phyloP scores from a whole-genome alignment of 2,113 vertebrate genomes.

The Rhinoptilus africanus region DNA sequence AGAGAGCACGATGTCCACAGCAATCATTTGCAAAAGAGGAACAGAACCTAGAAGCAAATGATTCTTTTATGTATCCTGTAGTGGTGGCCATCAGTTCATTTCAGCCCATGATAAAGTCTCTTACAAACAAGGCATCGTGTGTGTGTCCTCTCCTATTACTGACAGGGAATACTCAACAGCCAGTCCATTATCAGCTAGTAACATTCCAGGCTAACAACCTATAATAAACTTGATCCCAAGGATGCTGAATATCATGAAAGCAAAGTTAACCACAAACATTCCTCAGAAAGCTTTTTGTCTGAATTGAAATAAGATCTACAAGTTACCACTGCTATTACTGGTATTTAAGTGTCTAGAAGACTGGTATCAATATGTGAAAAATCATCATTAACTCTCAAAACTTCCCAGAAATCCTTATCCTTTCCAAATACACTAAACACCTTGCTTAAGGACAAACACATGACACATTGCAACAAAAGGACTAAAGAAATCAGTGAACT shows the following conservation, averaged over 20 bases:
- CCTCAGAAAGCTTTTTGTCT: not conserved
- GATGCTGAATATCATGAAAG: not conserved
- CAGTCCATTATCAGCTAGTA: not conserved
- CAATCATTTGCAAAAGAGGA: not conserved
- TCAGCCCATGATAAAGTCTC: not conserved
- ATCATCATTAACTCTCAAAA: not conserved
- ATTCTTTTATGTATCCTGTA: not conserved
- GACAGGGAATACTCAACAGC: not conserved
- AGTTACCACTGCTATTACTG: not conserved
- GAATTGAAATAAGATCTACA: not conserved
- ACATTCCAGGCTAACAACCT: not conserved
- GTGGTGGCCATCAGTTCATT: not conserved
- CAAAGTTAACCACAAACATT: not conserved
- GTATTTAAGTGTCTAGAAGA: not conserved
- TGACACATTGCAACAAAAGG: not conserved
- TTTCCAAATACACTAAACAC: not conserved
- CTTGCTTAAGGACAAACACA: not conserved
- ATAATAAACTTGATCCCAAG: not conserved
- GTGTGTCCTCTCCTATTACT: not conserved
- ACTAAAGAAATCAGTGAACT: not conserved
- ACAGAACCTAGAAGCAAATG: not conserved
- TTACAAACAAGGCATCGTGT: not conserved
- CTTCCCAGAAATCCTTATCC: not conserved
- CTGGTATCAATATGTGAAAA: not conserved
- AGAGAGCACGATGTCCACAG: not conserved